Percentiles rank a stretch among this genome's conserved stretches.
phyloP scores from a whole-genome alignment of 2,113 vertebrate genomes.

The Pachypanchax playfairii region DNA sequence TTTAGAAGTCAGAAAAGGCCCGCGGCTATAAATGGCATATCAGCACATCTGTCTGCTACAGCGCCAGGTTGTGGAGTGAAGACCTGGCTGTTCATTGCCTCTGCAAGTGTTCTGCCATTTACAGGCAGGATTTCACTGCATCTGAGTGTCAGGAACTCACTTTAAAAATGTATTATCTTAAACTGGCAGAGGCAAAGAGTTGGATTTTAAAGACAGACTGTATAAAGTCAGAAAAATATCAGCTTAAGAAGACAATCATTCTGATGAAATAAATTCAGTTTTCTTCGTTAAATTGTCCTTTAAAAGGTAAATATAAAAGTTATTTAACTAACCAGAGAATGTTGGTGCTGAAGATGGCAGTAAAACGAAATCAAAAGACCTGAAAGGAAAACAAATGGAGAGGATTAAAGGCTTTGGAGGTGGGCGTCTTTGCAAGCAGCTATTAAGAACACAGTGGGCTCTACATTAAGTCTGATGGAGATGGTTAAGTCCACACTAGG shows the following conservation, averaged over 20 bases:
- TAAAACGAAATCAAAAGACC: no score
- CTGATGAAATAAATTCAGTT: no score
- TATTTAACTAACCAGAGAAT: no score
- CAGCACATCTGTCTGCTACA: conserved; percentile 74
- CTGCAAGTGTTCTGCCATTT: conserved; percentile 22
- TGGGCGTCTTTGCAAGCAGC: no score
- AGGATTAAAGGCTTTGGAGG: no score
- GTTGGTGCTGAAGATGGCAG: no score
- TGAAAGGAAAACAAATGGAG: no score
- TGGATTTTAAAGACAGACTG: conserved; percentile 2
- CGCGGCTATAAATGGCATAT: conserved; percentile 72
- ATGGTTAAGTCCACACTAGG: no score
- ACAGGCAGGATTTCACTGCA: conserved; percentile 17
- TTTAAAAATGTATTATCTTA: conserved; percentile 35
- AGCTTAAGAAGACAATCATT: background rate
- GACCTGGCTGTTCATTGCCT: conserved; percentile 42
- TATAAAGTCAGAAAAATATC: background rate
- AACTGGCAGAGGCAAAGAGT: conserved; percentile 7
- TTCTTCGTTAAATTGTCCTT: no score
- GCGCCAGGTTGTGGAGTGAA: conserved; percentile 51
- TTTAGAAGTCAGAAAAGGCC: conserved; percentile 75
- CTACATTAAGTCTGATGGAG: no score
- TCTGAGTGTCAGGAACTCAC: conserved; percentile 36
- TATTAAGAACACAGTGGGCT: no score
- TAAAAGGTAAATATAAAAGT: no score